Evolutionary conservation across 2,797 vertebrate genomes (phyloP).

Genomic region (Sebastiscus albofasciatus): DNA sequence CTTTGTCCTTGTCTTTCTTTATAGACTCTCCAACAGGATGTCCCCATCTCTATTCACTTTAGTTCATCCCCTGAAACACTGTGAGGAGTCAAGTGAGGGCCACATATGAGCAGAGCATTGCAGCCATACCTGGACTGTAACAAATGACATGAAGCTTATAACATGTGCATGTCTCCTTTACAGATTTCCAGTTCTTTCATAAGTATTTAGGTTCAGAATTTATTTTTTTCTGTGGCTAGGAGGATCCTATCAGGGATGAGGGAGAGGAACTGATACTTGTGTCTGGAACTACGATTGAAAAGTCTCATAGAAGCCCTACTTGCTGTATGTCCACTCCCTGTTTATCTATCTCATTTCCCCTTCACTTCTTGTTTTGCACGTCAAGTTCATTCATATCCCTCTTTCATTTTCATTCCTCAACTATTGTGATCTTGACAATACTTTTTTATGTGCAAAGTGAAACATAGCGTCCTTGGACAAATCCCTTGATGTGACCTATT

Average conservation of each 20-base stretch:
- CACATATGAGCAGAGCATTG: background rate
- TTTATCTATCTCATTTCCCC: background rate
- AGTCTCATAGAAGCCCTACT: conserved; percentile 10
- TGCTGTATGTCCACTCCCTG: background rate
- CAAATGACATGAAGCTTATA: background rate
- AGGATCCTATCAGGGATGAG: conserved; percentile 9
- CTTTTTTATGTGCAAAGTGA: background rate
- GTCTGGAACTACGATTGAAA: conserved; percentile 8
- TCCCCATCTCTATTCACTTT: background rate
- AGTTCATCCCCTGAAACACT: background rate
- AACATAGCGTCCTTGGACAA: background rate
- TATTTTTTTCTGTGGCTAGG: conserved; percentile 1
- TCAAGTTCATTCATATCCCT: background rate
- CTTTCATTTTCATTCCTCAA: background rate
- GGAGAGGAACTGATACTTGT: conserved; percentile 1
- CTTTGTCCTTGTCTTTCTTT: conserved; percentile 16
- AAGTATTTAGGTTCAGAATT: conserved; percentile 18
- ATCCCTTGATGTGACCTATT: background rate
- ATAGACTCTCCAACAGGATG: background rate
- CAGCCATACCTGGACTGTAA: background rate
- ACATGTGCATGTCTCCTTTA: conserved; percentile 5
- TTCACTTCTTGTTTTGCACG: background rate
- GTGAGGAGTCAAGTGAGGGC: background rate
- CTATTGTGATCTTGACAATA: background rate
- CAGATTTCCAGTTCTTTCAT: conserved; percentile 8